Conservation (phyloP, 2,888 invertebrate genomes). For the Nipponacmea schrenckii region DNA sequence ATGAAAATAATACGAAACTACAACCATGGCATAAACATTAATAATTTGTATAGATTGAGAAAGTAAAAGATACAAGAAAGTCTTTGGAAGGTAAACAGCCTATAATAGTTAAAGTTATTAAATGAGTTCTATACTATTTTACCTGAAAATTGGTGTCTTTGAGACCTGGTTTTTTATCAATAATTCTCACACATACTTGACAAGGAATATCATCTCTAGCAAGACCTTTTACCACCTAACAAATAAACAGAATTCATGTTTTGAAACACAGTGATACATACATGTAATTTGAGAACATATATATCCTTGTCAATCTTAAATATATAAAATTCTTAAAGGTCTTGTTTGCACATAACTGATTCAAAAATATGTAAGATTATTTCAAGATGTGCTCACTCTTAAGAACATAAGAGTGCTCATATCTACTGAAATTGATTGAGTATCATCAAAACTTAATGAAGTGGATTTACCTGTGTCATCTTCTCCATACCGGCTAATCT, state of each 20-base stretch:
- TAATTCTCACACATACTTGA: conserved; percentile 79
- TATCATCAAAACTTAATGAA: too few species aligned
- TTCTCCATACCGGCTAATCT: conserved; percentile 82
- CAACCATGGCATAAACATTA: not conserved
- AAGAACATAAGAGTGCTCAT: too few species aligned
- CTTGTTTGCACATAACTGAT: not conserved
- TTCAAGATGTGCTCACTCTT: too few species aligned
- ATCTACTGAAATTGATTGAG: too few species aligned
- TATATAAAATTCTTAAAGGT: not conserved
- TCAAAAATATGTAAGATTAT: too few species aligned
- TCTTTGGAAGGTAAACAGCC: too few species aligned
- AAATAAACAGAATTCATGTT: conserved; percentile 1
- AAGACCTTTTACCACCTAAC: conserved; percentile 66
- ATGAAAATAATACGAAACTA: not conserved
- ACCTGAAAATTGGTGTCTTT: conserved; percentile 90
- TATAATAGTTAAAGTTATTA: too few species aligned
- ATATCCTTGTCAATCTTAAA: not conserved
- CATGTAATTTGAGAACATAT: not conserved
- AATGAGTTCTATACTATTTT: too few species aligned
- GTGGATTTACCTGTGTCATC: conserved; percentile 71
- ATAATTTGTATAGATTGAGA: too few species aligned
- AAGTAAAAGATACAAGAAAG: too few species aligned
- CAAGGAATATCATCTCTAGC: conserved; percentile 76
- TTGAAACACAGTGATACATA: not conserved
- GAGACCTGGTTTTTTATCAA: conserved; percentile 83